Conservation (phyloP, 2,797 vertebrate species). For the Hirundo rustica region DNA sequence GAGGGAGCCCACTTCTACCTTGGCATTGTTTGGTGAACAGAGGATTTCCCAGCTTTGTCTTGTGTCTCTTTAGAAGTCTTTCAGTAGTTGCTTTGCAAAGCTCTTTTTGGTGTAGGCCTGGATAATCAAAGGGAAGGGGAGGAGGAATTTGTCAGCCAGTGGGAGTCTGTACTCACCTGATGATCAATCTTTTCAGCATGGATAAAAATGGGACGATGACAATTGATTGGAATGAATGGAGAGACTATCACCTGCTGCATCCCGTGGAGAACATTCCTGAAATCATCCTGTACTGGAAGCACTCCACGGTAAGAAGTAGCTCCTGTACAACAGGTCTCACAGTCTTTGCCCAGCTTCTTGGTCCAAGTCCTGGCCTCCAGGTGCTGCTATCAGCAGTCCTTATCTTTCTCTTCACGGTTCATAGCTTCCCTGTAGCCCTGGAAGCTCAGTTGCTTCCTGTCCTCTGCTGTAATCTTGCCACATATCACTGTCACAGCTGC, state of each 20-base stretch:
- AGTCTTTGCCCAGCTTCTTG: neutral
- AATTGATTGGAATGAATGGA: constrained; percentile 96
- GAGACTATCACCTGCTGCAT: constrained; percentile 93
- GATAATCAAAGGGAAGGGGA: neutral
- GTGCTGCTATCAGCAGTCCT: neutral
- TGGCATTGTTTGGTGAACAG: neutral
- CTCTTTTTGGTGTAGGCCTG: neutral
- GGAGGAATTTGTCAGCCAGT: neutral
- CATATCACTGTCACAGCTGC: neutral
- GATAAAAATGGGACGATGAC: constrained; percentile 97
- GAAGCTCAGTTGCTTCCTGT: constrained; percentile 17
- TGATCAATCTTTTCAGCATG: constrained; percentile 82
- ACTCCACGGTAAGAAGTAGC: constrained; percentile 87
- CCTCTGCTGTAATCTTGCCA: constrained; percentile 7
- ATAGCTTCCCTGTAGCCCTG: neutral
- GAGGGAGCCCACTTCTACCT: neutral
- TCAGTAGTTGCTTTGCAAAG: constrained; percentile 33
- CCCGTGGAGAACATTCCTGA: constrained; percentile 95
- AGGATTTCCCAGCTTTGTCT: constrained; percentile 5
- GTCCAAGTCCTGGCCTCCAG: neutral
- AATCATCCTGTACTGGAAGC: constrained; percentile 98
- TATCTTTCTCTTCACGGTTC: constrained; percentile 9
- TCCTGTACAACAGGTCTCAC: neutral
- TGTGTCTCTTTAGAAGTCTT: constrained; percentile 10
- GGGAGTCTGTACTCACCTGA: neutral